phyloP scores from a whole-genome alignment of 2,113 vertebrate genomes.

The Otolemur garnettii region DNA sequence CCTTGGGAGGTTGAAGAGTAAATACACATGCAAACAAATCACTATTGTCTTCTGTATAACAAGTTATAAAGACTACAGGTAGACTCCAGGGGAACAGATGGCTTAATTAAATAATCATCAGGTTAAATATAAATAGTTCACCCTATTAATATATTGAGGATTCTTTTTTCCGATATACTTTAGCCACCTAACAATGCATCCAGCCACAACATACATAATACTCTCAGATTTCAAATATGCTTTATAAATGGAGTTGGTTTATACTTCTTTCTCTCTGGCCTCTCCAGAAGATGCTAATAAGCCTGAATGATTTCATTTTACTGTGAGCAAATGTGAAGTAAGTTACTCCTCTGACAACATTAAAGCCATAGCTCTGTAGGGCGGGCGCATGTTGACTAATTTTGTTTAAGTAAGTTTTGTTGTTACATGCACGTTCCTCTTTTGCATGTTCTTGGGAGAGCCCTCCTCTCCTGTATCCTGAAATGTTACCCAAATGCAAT shows the following conservation, averaged over 20 bases:
- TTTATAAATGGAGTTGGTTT: background rate
- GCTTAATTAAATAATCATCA: conserved; percentile 5
- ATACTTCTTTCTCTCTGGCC: background rate
- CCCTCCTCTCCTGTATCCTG: background rate
- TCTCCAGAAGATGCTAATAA: background rate
- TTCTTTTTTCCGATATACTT: background rate
- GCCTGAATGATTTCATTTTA: background rate
- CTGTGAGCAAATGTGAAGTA: background rate
- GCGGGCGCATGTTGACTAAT: background rate
- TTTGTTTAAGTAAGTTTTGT: background rate
- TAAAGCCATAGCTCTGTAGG: background rate
- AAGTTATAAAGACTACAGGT: background rate
- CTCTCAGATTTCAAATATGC: conserved; percentile 25
- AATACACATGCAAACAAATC: conserved; percentile 36
- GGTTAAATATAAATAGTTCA: background rate
- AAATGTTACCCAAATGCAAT: background rate
- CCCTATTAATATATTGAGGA: background rate
- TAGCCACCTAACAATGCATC: background rate
- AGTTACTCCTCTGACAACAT: background rate
- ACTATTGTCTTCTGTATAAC: conserved; percentile 3
- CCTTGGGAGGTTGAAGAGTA: conserved; percentile 61
- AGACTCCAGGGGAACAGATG: background rate
- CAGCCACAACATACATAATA: background rate
- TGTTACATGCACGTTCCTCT: background rate
- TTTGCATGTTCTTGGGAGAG: background rate